Conservation (phyloP, 1,140 invertebrate species). For the Drosophila aff. region DNA sequence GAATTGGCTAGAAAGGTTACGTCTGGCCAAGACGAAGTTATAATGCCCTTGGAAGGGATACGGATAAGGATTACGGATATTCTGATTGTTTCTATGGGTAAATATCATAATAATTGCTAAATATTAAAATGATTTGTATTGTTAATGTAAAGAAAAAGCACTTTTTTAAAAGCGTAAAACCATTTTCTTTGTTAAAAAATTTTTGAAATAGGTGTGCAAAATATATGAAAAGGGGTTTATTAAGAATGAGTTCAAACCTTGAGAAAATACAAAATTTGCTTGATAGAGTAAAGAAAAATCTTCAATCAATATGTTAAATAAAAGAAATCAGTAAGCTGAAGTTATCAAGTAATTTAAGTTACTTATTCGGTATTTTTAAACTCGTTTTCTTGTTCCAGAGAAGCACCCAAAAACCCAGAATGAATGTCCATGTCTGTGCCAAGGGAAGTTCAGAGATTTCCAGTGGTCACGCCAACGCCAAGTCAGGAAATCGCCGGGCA, state of each 20-base stretch:
- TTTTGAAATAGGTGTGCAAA: not conserved
- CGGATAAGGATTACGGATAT: not conserved
- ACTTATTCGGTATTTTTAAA: not conserved
- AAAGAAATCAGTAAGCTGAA: not conserved
- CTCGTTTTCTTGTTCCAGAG: not conserved
- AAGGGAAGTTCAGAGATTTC: conserved; percentile 11
- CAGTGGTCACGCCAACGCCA: conserved; percentile 70
- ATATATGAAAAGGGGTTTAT: not conserved
- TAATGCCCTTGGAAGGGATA: conserved; percentile 24
- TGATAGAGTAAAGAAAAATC: not conserved
- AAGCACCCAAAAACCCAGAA: not conserved
- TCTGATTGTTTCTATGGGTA: too few species aligned
- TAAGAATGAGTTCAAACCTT: not conserved
- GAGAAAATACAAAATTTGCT: not conserved
- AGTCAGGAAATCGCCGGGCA: conserved; percentile 6
- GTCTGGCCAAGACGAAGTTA: conserved; percentile 12
- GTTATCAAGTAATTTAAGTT: not conserved
- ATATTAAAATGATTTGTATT: not conserved
- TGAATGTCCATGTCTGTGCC: conserved; percentile 29
- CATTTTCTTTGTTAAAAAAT: not conserved
- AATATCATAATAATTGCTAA: not conserved
- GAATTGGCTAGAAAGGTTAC: conserved; percentile 30
- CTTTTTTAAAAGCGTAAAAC: fast-evolving
- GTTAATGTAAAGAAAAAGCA: too few species aligned
- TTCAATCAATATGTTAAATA: not conserved